phyloP scores from a whole-genome alignment of 2,888 invertebrate genomes.

The Argyra leucocephala region DNA sequence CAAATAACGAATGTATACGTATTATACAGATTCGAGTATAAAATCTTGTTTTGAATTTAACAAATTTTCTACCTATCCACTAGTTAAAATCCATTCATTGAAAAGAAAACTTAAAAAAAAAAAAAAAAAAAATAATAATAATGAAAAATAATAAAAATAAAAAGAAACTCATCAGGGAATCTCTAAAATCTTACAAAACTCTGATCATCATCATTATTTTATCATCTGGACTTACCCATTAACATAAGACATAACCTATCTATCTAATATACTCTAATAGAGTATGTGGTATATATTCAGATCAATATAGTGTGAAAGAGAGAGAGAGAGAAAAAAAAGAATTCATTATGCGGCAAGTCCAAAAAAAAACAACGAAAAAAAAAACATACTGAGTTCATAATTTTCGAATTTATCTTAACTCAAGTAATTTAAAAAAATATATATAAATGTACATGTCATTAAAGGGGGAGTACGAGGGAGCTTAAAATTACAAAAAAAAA shows the following conservation, averaged over 20 bases:
- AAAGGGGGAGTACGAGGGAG: neutral
- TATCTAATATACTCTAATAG: too few relatives aligned
- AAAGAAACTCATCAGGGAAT: neutral
- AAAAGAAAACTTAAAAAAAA: neutral
- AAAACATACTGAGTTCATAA: neutral
- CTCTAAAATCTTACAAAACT: neutral
- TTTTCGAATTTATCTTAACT: neutral
- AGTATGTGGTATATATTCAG: too few relatives aligned
- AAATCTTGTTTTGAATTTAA: neutral
- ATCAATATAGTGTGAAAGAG: too few relatives aligned
- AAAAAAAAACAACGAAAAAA: too few relatives aligned
- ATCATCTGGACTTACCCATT: neutral
- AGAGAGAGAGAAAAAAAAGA: too few relatives aligned
- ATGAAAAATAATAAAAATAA: neutral
- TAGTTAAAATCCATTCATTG: neutral
- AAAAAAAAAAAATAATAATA: too few relatives aligned
- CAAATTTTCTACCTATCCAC: neutral
- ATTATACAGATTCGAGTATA: neutral
- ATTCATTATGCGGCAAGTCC: too few relatives aligned
- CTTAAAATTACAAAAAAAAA: neutral
- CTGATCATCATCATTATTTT: neutral
- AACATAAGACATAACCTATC: too few relatives aligned
- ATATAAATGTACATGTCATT: neutral
- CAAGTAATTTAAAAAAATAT: neutral
- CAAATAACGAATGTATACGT: neutral